Base-by-base conservation (phyloP, 1,140 invertebrate genomes). In the Melipona quadrifasciata region DNA sequence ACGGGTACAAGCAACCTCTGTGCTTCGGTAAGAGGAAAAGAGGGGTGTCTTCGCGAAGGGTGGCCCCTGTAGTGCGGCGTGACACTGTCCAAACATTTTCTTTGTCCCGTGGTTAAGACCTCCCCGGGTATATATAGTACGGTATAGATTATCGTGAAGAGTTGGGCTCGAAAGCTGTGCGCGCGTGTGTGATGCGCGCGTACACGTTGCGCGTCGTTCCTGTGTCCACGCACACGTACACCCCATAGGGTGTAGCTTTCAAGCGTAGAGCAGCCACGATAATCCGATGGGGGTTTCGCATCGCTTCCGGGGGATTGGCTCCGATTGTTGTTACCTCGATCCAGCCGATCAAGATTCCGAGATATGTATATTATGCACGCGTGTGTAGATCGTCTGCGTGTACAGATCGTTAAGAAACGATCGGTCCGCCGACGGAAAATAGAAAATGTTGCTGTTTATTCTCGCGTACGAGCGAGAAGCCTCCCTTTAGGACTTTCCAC, bases 51-150 rank as follows among this genome's bases (percentile, higher is more conserved):
- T 85, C 64, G 76, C 80, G 79, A 89, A 79, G 89, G 85, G 88
- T 90, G 82, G 79, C 88, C 89, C 80, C 75, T 58, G 89, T 92
- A 91, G 92, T 91, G 90, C 90, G 91, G 91, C 90, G 92, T 93
- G 94, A 94, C 93, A 94, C 93, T 94, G 93, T 94, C 94, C 93
- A 94, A 94, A 94, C 93, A 94, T 94, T 94, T 94, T 94, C 93
- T 95, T 94, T 94, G 93, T 94, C 92, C 91, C 91, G 93, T 91
- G 93, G 93, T 94, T 94, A 94, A 93, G 93, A 93, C 90, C 90
- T 89, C 90, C 92, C 91, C 89, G 89, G 85, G 70, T 88, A 72
- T 72, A 72, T 88, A 72, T 68, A 39, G 39, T 89, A n/a, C n/a
- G n/a, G n/a, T n/a, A 87, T 91, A 92, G 93, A 93, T 93, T 94